Evolutionary conservation across 2,797 vertebrate species (phyloP).

Genomic region (Coreius guichenoti): DNA sequence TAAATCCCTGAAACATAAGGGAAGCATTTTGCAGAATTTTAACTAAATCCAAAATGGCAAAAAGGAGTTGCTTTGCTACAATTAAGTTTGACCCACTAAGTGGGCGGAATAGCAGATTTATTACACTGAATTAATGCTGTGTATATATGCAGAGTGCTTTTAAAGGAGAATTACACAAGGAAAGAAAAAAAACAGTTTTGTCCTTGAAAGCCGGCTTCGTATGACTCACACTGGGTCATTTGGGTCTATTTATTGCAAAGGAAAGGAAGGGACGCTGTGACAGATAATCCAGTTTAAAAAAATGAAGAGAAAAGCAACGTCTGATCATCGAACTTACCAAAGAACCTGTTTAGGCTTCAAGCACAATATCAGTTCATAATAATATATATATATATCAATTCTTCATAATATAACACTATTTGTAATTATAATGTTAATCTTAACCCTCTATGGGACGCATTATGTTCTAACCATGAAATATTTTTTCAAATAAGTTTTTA

Average conservation of each 20-base stretch:
- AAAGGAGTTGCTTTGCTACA: background rate
- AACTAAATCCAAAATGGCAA: background rate
- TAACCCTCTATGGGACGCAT: too few species aligned
- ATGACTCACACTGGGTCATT: background rate
- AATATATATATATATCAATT: too few species aligned
- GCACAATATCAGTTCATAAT: too few species aligned
- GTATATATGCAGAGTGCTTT: slow-evolving; percentile 12
- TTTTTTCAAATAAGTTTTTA: too few species aligned
- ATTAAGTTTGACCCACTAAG: background rate
- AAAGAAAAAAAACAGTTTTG: background rate
- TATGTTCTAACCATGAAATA: too few species aligned
- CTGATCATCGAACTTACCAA: background rate
- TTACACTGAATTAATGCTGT: background rate
- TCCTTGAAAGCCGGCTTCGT: background rate
- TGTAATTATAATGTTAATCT: too few species aligned
- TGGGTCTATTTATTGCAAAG: slow-evolving; percentile 1
- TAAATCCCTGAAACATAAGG: background rate
- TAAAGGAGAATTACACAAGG: background rate
- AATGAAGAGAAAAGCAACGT: background rate
- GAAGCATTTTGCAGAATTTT: background rate
- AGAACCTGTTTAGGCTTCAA: background rate
- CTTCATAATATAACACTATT: too few species aligned
- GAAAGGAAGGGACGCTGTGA: background rate
- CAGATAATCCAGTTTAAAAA: background rate
- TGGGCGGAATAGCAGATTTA: background rate